Conservation (phyloP, 2,797 vertebrate genomes). For the Sebastes kiyomatsui region DNA sequence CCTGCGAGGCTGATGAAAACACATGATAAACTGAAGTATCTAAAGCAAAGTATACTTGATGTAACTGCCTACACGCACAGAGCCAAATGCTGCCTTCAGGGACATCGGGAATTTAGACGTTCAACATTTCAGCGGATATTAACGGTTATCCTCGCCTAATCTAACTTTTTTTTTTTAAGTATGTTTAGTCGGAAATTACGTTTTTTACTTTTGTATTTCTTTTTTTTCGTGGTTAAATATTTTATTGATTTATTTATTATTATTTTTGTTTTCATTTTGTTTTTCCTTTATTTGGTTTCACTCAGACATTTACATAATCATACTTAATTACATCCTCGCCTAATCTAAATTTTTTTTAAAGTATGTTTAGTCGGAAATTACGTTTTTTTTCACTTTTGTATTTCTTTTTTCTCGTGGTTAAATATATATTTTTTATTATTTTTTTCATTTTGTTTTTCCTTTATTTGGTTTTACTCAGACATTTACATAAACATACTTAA, state of each 20-base stretch:
- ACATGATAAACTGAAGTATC: constrained; percentile 14
- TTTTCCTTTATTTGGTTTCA: too few species aligned
- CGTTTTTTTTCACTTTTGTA: too few species aligned
- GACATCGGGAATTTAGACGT: not conserved
- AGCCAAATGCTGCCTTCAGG: constrained; percentile 20
- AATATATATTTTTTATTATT: too few species aligned
- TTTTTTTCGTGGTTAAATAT: too few species aligned
- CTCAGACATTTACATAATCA: too few species aligned
- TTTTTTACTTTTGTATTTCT: too few species aligned
- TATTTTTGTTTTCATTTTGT: too few species aligned
- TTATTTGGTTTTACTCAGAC: too few species aligned
- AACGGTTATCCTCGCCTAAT: not conserved
- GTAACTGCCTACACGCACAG: constrained; percentile 22
- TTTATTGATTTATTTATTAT: too few species aligned
- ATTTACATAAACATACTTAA: too few species aligned
- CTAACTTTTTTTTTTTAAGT: not conserved
- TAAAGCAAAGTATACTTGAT: not conserved
- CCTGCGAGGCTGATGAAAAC: constrained; percentile 11
- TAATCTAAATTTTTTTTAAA: not conserved
- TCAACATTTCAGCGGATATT: not conserved
- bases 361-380: not conserved
- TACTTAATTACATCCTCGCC: not conserved
- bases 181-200: not conserved
- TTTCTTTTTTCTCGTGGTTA: too few species aligned
- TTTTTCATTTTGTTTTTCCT: too few species aligned